Base-by-base conservation (phyloP, 2,888 invertebrate genomes). In the Mythimna impura region DNA sequence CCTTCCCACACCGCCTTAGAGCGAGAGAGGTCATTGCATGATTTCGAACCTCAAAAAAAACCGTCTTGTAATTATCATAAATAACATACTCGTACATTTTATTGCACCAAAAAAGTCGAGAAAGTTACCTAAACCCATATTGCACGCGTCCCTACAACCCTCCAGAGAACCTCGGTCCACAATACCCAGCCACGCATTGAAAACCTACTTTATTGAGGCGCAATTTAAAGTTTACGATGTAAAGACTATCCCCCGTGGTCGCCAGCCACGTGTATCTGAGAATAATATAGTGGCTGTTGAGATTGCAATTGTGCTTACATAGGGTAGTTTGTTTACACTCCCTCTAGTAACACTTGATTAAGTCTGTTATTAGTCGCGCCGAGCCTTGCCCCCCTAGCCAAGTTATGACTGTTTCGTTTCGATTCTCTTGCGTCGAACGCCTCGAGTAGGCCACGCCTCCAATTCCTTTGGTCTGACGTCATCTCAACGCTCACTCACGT, bases 151-250 rank as follows among this genome's bases (percentile, higher is more conserved):
- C 73, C 54, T 69, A 54, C 14, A 55, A 25, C 57, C 36, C 76
- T 34, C 80, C 3, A 25, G 76, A 25, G 80, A 62, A 14, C 10
- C 0, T 3, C 22, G 30, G 54, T 66, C 40, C 25, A 17, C 22
- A 62, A 5, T 34, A 36, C 12, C 54, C 22, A 22, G 40, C 36
- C 55, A 67, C 70, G 69, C 69, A 77, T 81, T 78, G 70, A 74
- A 68, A 81, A 81, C 65, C 81, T 71, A 74, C 34, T 81, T 81
- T 69, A 81, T 14, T 34, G 67, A 55, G 52, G 63, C 12, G 65
- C 74, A 78, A 81, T 81, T 81, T 74, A 81, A 81, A 81, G 36
- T 82, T 82, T 79, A 81, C 70, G 70, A 79, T 60, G 60, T 61
- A 72, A 74, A 69, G 55, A 54, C 22, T 47, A 54, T 82, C 79